Base-by-base conservation (phyloP, 2,888 invertebrate genomes). In the Acronicta leporina region DNA sequence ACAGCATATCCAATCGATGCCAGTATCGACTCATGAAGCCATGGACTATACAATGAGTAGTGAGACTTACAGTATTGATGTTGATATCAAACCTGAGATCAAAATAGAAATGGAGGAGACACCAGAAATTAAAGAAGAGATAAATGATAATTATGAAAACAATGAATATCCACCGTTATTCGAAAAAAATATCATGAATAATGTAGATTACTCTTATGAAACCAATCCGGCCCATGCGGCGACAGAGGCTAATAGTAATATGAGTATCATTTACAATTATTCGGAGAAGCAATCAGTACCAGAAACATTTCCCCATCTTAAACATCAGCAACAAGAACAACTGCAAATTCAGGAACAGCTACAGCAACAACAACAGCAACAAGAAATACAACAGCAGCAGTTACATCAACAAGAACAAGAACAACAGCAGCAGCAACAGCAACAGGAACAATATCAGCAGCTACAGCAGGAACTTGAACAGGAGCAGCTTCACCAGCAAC, bases 11-110 rank as follows among this genome's bases (percentile, higher is more conserved):
- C 87, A 88, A 65, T 73, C 75, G 25, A 80, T 81, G 51, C 71
- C 71, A 49, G 65, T 80, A 16, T 83, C 84, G 41, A 75, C 84
- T 2, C 84, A 86, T 40, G 84, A 87, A 51, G 46, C 64, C 14
- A 67, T 78, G 25, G 80, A 85, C 61, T 61, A 84, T 53, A 63
- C 77, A 15, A 67, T 68, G 53, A 68, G 73, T 45, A 83, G 85
- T 58, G 84, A 87, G 63, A 83, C 83, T 55, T 85, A 88, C 52
- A 80, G 86, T 10, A 83, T 87, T 44, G 81, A 88, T 67, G 85
- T 87, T 16, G 87, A 89, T 69, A 85, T 88, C 13, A 88, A 88
- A 70, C 83, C 87, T 43, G 90, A 89, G 67, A 73, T 89, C 15
- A 85, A 87, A 68, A 87, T 90, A 67, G 89, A 92, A 74, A 69